phyloP scores from a whole-genome alignment of 1,140 invertebrate genomes.

The Formica selysi region DNA sequence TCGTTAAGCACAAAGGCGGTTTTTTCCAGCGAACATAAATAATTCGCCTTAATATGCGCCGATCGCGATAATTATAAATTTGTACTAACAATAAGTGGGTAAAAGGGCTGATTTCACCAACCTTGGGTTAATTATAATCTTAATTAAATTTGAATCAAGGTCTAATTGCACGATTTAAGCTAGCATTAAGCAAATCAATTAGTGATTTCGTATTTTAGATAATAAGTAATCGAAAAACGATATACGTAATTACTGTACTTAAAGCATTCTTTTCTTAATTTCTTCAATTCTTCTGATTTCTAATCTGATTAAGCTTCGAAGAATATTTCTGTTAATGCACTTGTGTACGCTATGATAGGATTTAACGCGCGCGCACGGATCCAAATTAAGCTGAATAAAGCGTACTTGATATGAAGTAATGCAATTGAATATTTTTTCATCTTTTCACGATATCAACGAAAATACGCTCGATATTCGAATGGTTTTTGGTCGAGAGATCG shows the following conservation, averaged over 20 bases:
- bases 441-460: not conserved
- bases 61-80: not conserved
- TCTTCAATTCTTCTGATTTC: not conserved
- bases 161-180: not conserved
- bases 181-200: not conserved
- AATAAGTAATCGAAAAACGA: not conserved
- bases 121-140: not conserved
- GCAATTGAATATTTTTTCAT: not conserved
- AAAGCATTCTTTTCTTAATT: not conserved
- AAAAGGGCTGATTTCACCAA: not conserved
- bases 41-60: constrained; percentile 19
- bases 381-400: not conserved
- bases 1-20: constrained; percentile 28
- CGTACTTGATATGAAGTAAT: not conserved
- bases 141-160: not conserved
- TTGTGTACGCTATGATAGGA: not conserved
- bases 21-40: constrained; percentile 62
- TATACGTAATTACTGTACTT: not conserved
- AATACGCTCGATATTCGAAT: not conserved
- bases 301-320: not conserved
- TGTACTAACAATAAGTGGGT: not conserved
- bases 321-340: not conserved
- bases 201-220: not conserved
- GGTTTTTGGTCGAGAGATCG: constrained; percentile 70
- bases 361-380: not conserved